These are phyloP conservation scores for Acinonyx jubatus DNA, from an alignment of 2,113 vertebrate genomes.

Conservation along the genomic window DNA sequence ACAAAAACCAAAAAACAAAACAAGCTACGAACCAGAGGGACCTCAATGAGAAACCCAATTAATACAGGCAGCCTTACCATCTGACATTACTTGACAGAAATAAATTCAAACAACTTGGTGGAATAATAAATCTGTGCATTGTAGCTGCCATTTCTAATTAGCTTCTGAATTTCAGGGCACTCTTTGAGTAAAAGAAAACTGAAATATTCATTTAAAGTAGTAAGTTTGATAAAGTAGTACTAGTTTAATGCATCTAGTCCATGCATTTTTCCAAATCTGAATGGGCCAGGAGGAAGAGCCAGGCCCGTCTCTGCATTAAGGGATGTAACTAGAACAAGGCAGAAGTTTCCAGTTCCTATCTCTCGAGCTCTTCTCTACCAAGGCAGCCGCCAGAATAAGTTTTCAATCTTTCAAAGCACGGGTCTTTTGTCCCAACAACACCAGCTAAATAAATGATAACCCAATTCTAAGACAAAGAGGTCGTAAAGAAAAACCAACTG, in stretches of 20 bases:
- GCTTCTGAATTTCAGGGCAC: conserved; percentile 62
- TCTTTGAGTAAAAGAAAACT: conserved; percentile 61
- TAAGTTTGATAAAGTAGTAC: conserved; percentile 64
- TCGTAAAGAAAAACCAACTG: not conserved
- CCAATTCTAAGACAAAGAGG: conserved; percentile 1
- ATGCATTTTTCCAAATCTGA: conserved; percentile 43
- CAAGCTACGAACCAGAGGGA: conserved; percentile 80
- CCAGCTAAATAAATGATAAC: not conserved
- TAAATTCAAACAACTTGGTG: conserved; percentile 79
- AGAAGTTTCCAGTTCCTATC: not conserved
- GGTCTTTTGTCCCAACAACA: conserved; percentile 28
- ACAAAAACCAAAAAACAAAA: conserved; percentile 38
- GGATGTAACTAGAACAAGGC: conserved; percentile 54
- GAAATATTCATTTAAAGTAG: conserved; percentile 63
- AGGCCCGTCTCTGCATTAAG: conserved; percentile 50
- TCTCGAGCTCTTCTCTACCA: not conserved
- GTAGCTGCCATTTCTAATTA: conserved; percentile 82
- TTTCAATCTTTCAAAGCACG: not conserved
- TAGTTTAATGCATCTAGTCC: not conserved
- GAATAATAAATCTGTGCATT: conserved; percentile 72
- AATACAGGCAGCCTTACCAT: conserved; percentile 79
- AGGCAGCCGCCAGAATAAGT: not conserved
- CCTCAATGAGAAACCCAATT: conserved; percentile 79
- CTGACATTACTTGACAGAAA: conserved; percentile 81
- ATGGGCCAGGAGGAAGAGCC: conserved; percentile 19